Evolutionary conservation across 2,797 vertebrate genomes (phyloP).

Genomic region (Myiotriccus ornatus): DNA sequence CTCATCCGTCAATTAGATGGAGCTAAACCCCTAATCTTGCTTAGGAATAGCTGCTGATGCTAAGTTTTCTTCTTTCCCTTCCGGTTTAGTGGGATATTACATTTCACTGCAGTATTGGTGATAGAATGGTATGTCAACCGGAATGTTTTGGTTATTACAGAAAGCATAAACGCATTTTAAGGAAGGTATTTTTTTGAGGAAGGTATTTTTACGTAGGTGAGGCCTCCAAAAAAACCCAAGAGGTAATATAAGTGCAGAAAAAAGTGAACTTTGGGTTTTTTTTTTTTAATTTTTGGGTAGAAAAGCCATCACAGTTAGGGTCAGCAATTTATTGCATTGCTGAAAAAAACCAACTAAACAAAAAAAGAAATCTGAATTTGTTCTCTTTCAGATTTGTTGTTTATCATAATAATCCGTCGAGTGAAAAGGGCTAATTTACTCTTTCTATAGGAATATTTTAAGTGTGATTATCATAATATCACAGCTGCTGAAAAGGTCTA

Average conservation of each 20-base stretch:
- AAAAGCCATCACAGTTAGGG: conserved; percentile 45
- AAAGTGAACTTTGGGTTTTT: neutral
- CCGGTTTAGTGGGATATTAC: neutral
- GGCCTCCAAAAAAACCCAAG: neutral
- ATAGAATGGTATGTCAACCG: neutral
- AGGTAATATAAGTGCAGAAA: neutral
- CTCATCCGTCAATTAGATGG: conserved; percentile 29
- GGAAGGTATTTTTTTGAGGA: neutral
- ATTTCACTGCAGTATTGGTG: conserved; percentile 16
- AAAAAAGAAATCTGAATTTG: conserved; percentile 22
- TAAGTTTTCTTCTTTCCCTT: conserved; percentile 17
- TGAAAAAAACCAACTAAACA: neutral
- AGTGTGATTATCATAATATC: conserved; percentile 82
- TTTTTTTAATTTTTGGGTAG: neutral
- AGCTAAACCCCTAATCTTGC: conserved; percentile 41
- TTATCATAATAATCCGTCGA: conserved; percentile 78
- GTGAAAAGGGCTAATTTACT: conserved; percentile 80
- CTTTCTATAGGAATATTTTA: conserved; percentile 82
- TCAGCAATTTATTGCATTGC: conserved; percentile 48
- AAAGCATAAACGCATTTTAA: neutral
- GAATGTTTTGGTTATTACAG: neutral
- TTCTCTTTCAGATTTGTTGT: conserved; percentile 72
- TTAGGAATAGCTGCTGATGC: conserved; percentile 27
- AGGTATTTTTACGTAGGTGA: neutral
- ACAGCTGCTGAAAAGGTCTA: conserved; percentile 78